These are phyloP conservation scores for Rutpela maculata DNA, from an alignment of 2,888 invertebrate species.

Conservation along the genomic window DNA sequence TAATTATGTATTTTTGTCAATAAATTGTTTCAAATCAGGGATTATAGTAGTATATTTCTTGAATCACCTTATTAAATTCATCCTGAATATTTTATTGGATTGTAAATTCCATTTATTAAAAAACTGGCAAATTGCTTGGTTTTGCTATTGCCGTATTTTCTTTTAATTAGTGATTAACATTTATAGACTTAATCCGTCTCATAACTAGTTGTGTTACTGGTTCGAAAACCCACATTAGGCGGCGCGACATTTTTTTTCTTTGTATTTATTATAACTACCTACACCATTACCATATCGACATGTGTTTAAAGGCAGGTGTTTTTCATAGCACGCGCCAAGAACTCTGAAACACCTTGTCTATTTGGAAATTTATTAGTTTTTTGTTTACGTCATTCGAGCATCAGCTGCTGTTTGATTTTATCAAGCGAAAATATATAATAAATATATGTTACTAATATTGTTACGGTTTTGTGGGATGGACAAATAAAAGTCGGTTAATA, in stretches of 20 bases:
- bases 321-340: slow-evolving; percentile 66
- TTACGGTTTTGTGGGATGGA: slow-evolving; percentile 13
- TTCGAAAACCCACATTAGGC: slow-evolving; percentile 17
- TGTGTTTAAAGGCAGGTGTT: slow-evolving; percentile 63
- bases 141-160: background rate
- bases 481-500: slow-evolving; percentile 44
- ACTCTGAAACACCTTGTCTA: slow-evolving; percentile 66
- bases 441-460: slow-evolving; percentile 14
- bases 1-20: too few relatives aligned
- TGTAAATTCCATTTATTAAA: background rate
- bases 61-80: background rate
- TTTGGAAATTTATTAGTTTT: slow-evolving; percentile 63
- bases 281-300: slow-evolving; percentile 69
- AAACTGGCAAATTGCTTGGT: slow-evolving; percentile 1
- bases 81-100: background rate
- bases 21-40: too few relatives aligned
- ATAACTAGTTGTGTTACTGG: slow-evolving; percentile 4
- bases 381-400: slow-evolving; percentile 50
- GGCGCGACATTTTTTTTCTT: slow-evolving; percentile 42
- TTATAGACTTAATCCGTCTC: background rate
- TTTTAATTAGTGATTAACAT: slow-evolving; percentile 20
- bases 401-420: slow-evolving; percentile 45
- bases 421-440: slow-evolving; percentile 29
- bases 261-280: slow-evolving; percentile 42
- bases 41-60: background rate